Evolutionary conservation across 2,797 vertebrate genomes (phyloP).

Genomic region (Bradypodion pumilum): DNA sequence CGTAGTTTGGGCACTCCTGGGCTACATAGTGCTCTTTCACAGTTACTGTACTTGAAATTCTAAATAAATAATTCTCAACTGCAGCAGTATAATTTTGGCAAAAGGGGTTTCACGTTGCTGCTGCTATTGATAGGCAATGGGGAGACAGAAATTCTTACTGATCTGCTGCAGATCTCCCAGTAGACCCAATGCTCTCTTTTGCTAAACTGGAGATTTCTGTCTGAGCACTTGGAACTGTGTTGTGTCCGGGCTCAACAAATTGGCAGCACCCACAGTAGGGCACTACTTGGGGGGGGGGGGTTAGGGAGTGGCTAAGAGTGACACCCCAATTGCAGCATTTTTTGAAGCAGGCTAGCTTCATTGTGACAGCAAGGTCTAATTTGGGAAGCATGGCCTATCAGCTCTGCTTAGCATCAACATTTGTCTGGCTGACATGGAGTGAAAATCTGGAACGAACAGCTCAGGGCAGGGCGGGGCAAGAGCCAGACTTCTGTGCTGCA

Average conservation of each 20-base stretch:
- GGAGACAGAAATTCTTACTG: neutral
- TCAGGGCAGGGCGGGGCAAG: neutral
- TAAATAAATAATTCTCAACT: too few species aligned
- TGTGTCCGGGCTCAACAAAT: too few species aligned
- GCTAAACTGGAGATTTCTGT: neutral
- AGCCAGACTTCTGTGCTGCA: neutral
- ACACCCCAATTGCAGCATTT: conserved; percentile 8
- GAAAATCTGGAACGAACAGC: neutral
- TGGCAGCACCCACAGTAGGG: neutral
- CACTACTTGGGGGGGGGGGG: neutral
- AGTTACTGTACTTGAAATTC: too few species aligned
- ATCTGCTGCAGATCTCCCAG: neutral
- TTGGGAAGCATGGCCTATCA: conserved; percentile 8
- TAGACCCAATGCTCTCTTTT: neutral
- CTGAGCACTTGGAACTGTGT: neutral
- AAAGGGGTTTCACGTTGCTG: neutral
- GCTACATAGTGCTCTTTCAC: too few species aligned
- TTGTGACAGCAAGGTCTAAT: conserved; percentile 29
- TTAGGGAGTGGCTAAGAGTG: neutral
- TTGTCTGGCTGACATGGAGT: neutral
- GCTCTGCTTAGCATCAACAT: neutral
- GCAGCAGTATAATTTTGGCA: neutral
- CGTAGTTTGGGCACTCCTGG: too few species aligned
- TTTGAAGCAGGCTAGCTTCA: neutral
- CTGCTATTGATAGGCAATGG: neutral